phyloP scores from a whole-genome alignment of 2,888 invertebrate genomes.

The Pterobdella sp. region DNA sequence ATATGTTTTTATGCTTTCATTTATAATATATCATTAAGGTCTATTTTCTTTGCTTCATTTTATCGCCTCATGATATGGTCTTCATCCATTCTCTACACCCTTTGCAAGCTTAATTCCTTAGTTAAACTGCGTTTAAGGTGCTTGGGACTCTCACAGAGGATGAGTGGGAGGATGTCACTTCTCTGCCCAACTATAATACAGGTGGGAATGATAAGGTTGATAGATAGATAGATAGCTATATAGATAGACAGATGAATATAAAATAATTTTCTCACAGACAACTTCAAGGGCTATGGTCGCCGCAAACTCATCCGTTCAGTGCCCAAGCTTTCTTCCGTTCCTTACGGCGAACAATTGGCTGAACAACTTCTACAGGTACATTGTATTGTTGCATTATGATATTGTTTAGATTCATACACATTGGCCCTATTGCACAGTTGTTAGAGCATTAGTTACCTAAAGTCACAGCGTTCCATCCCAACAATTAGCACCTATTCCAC shows the following conservation, averaged over 20 bases:
- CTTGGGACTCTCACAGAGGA: constrained; percentile 15
- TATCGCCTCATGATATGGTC: neutral
- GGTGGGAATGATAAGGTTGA: neutral
- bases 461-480: too few relatives aligned
- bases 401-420: neutral
- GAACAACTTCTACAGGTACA: constrained; percentile 11
- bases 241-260: neutral
- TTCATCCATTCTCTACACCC: neutral
- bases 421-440: too few relatives aligned
- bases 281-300: neutral
- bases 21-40: too few relatives aligned
- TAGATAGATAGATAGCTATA: neutral
- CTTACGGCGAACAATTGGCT: constrained; percentile 19
- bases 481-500: too few relatives aligned
- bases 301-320: constrained; percentile 13
- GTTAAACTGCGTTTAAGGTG: neutral
- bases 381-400: neutral
- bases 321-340: constrained; percentile 22
- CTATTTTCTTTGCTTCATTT: constrained; percentile 2
- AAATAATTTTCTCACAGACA: neutral
- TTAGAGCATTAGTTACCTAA: too few relatives aligned
- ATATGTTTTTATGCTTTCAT: too few relatives aligned
- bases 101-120: neutral
- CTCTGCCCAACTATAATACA: constrained; percentile 3
- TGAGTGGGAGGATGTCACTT: constrained; percentile 19